Evolutionary conservation across 1,140 invertebrate genomes (phyloP).

Genomic region (Drosophila sechellia): DNA sequence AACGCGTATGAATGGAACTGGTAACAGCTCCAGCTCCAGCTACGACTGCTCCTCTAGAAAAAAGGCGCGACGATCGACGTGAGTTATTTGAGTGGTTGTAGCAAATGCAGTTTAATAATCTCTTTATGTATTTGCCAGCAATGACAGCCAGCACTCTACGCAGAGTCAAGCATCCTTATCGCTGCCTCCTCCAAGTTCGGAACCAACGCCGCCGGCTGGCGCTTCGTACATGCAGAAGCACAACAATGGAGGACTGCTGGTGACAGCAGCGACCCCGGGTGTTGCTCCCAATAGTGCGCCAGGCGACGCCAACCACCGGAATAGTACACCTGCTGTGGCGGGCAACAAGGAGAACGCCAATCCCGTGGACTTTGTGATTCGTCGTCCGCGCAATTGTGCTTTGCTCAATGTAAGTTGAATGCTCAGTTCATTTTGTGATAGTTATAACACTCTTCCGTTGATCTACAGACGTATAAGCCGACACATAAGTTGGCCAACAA

Average conservation of each 20-base stretch:
- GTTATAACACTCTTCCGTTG: background rate
- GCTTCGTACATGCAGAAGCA: slow-evolving; percentile 50
- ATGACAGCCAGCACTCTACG: slow-evolving; percentile 78
- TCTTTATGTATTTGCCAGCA: slow-evolving; percentile 32
- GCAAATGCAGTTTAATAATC: background rate
- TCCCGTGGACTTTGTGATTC: slow-evolving; percentile 76
- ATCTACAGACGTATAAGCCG: slow-evolving; percentile 75
- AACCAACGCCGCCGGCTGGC: slow-evolving; percentile 12
- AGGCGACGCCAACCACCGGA: slow-evolving; percentile 52
- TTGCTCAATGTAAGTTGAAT: slow-evolving; percentile 71
- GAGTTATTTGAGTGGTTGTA: slow-evolving; percentile 3
- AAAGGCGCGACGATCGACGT: slow-evolving; percentile 85
- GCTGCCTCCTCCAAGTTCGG: slow-evolving; percentile 60
- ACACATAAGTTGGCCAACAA: slow-evolving; percentile 88
- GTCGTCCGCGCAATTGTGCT: slow-evolving; percentile 76
- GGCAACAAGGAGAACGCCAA: slow-evolving; percentile 83
- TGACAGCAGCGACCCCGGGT: slow-evolving; percentile 33
- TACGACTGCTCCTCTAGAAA: slow-evolving; percentile 84
- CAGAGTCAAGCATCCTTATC: slow-evolving; percentile 75
- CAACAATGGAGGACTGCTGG: slow-evolving; percentile 64
- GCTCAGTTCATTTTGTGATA: too few relatives aligned
- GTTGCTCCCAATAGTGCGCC: slow-evolving; percentile 21
- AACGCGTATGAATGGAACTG: slow-evolving; percentile 67
- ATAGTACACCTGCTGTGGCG: slow-evolving; percentile 49
- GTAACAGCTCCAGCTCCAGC: slow-evolving; percentile 21